A percentile compares a stretch with the other conserved stretches of the same genome.
Evolutionary conservation across 2,888 invertebrate species (phyloP).

Genomic region (Eupsilia transversa): DNA sequence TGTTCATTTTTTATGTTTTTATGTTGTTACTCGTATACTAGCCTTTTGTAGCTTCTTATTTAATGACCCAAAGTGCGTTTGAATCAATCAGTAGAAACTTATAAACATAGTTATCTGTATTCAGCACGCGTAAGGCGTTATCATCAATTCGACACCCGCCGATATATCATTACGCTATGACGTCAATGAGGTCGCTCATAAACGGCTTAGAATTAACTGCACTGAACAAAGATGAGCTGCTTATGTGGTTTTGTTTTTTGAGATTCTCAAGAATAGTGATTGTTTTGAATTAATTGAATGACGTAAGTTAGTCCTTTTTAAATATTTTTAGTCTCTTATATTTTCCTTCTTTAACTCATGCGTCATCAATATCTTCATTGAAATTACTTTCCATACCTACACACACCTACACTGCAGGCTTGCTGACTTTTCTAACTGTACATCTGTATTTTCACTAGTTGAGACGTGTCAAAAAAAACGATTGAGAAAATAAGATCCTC

Average conservation of each 20-base stretch:
- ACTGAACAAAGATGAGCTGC: conserved; percentile 52
- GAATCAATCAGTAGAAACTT: conserved; percentile 31
- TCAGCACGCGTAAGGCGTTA: conserved; percentile 52
- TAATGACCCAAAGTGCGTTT: conserved; percentile 20
- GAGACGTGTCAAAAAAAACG: not conserved
- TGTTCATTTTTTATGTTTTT: too few species aligned
- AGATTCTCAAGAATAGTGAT: conserved; percentile 29
- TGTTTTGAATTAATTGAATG: conserved; percentile 51
- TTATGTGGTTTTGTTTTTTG: conserved; percentile 45
- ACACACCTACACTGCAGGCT: too few species aligned
- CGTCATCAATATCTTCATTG: conserved; percentile 8
- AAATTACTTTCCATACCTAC: not conserved
- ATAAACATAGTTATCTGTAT: conserved; percentile 55
- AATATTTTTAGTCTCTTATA: not conserved
- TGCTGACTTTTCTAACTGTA: not conserved
- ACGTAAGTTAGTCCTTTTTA: conserved; percentile 3
- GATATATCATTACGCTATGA: conserved; percentile 57
- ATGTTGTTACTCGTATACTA: not conserved
- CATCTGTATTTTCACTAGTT: not conserved
- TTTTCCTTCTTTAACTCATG: conserved; percentile 23
- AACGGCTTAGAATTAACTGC: conserved; percentile 52
- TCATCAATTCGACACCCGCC: conserved; percentile 60
- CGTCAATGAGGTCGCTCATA: conserved; percentile 54
- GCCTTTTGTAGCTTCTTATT: conserved; percentile 1
- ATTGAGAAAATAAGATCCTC: not conserved